Evolutionary conservation across 2,888 invertebrate species (phyloP).

Genomic region (Eurois occulta): DNA sequence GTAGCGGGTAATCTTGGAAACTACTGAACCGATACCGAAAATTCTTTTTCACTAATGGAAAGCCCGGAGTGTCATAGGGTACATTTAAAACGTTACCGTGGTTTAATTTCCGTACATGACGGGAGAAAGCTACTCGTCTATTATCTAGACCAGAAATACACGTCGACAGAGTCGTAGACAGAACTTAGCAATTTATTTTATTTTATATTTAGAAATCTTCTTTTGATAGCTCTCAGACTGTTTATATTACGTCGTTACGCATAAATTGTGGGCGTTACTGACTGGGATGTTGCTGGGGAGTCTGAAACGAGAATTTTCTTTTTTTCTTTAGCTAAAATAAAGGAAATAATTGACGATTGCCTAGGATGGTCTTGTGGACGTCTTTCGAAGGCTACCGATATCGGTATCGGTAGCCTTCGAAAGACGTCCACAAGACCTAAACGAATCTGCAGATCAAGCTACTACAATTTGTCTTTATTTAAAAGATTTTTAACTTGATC

Average conservation of each 20-base stretch:
- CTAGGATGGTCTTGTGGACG: not conserved
- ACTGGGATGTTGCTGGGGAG: not conserved
- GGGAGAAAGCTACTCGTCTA: too few relatives aligned
- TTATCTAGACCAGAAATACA: not conserved
- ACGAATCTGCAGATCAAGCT: too few relatives aligned
- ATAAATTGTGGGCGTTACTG: slow-evolving; percentile 29
- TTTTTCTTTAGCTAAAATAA: slow-evolving; percentile 3
- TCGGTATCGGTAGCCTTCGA: too few relatives aligned
- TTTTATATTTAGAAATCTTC: slow-evolving; percentile 38
- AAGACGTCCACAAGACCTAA: too few relatives aligned
- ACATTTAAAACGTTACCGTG: too few relatives aligned
- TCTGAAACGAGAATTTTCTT: not conserved
- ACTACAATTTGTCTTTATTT: too few relatives aligned
- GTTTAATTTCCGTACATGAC: too few relatives aligned
- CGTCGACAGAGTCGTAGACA: not conserved
- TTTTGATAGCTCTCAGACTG: slow-evolving; percentile 26
- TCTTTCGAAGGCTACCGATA: not conserved
- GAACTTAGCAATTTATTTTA: slow-evolving; percentile 9
- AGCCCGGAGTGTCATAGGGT: too few relatives aligned
- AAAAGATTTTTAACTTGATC: too few relatives aligned
- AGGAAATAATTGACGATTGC: not conserved
- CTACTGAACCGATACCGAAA: too few relatives aligned
- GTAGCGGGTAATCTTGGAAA: too few relatives aligned
- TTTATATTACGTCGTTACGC: slow-evolving; percentile 24
- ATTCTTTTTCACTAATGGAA: too few relatives aligned